Evolutionary conservation across 1,140 invertebrate genomes (phyloP), one percentile per base, ranked within the genome.

Genomic region (Ylistrum balloti): DNA sequence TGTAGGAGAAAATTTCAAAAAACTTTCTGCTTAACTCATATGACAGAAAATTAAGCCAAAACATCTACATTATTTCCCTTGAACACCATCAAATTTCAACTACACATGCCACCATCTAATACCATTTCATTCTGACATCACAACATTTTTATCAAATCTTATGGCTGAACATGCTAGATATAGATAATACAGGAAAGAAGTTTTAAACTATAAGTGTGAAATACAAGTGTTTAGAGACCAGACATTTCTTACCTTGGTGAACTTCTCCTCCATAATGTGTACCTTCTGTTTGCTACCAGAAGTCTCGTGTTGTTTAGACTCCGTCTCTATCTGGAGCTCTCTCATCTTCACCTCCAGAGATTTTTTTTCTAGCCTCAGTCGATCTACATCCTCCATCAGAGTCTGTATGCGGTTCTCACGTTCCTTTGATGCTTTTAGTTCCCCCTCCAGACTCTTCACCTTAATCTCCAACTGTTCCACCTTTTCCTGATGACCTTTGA

Each of bases 391-490:
- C 74, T 92, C 88, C 33, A 86, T 89, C 13, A 92, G 41, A 22
- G 20, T 90, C 35, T 88, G 88, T 48, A 91, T 92, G 17, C 89
- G 88, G 33, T 92, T 89, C 41, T 92, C 89, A 56, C 92, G 91
- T 28, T 91, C 91, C 86, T 92, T 89, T 32, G 90, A 85, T 88
- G 90, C 74, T 56, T 92, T 88, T 20, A 92, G 88, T 86, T 95
- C 90, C 32, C 91, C 89, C 56, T 94, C 89, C 13, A 94, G 88
- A 56, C 88, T 91, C 56, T 91, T 91, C 85, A 93, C 88, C 89
- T 89, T 91, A 10, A 91, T 97, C 45, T 97, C 97, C 86, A 92
- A 92, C 92, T 96, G 95, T 94, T 95, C 95, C 92, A 96, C 93
- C 92, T 92, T 96, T 89, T 91, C 95, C 95, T 95, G 95, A 15